Evolutionary conservation across 1,140 invertebrate species (phyloP), one percentile per base, ranked within the genome.

Genomic region (Steinernema feltiae): DNA sequence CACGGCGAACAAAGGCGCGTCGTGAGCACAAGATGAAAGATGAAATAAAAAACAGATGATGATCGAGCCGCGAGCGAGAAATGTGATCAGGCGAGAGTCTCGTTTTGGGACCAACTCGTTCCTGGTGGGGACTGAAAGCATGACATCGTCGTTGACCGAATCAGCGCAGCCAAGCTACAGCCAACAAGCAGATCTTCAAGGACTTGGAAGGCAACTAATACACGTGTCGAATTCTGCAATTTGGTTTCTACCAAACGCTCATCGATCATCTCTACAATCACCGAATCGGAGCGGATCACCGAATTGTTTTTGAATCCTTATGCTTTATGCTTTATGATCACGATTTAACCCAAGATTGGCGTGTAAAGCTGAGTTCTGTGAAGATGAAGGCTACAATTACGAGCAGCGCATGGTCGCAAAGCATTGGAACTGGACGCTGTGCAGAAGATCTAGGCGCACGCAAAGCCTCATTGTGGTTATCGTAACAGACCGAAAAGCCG

Each of bases 241-340:
- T 84, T 70, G 81, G 79, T 30, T 48, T 84, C 48, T 85, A 85
- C 53, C 83, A 84, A 71, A 53, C 31, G 30, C 73, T 84, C 24
- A 82, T 85, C 21, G 83, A 85, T 48, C 29, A 46, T 0, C 74
- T 85, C 30, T 85, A 85, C 71, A 79, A 74, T n/a, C n/a, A n/a
- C n/a, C n/a, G n/a, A n/a, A n/a, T n/a, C n/a, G 41, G 73, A 30
- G 30, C 17, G 71, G 30, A 41, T 78, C 29, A 82, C 82, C 1
- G 76, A 83, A 21, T 75, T 21, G 24, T 46, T 84, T 32, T 48
- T 84, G 29, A 78, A 84, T 32, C 82, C 83, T 15, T 85, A 81
- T 70, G 82, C 82, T 29, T 79, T 84, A 73, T 84, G 78, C 76
- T 84, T 85, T 77, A 84, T 84, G 82, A 27, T 63, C 24, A 63